Base-by-base conservation (phyloP, 2,797 vertebrate species). In the Notolabrus celidotus region DNA sequence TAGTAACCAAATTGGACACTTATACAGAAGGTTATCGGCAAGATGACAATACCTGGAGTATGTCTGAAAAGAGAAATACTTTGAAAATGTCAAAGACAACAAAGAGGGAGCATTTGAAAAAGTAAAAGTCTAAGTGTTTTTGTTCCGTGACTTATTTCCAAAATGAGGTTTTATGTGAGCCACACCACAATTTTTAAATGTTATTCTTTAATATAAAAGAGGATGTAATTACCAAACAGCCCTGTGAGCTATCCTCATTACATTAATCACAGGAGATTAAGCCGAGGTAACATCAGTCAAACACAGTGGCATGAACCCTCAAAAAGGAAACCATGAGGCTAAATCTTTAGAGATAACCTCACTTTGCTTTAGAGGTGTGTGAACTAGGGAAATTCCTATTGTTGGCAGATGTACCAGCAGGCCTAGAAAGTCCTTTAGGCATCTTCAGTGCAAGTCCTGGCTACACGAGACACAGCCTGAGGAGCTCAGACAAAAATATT, bases 351-450 rank as follows among this genome's bases (percentile, higher is more conserved):
- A 90, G 88, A 80, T 84, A 88, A 83, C 86, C 81, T 83, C 75
- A 59, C 89, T 92, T 89, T 93, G 91, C 84, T 82, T 88, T 83
- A n/a, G 56, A 83, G 88, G 74, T 84, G 82, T 91, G 90, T 92
- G 92, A 94, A 94, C 83, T 79, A 87, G 95, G 95, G 95, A 92
- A 95, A 95, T 95, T 95, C 95, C 94, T 96, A 89, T 88, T 92
- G 93, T 91, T 91, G 92, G 90, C 87, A 88, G 90, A 92, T 87
- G 88, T 81, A 90, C 67, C 85, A 86, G 86, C 90, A 92, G 91
- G 83, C 83, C 89, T 89, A 86, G 52, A 72, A 87, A 84, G 83
- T 92, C 93, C 93, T 92, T 84, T 58, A 93, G 94, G 92, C 92
- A 86, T 85, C 84, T 81, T 73, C 79, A 51, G 83, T 89, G 88